Conservation (phyloP, 2,797 vertebrate genomes). For the Artibeus jamaicensis region DNA sequence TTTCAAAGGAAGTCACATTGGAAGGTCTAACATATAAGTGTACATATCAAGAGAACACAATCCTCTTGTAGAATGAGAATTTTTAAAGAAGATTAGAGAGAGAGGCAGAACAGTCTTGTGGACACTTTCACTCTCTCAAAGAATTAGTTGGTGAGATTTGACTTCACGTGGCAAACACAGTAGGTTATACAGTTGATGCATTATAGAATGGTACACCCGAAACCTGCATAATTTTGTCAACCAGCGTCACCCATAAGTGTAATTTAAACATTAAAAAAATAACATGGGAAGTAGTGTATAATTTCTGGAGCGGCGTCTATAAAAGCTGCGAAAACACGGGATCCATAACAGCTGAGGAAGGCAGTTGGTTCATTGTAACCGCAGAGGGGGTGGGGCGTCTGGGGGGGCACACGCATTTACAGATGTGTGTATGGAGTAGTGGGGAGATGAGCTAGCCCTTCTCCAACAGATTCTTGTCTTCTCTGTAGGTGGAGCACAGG, state of each 20-base stretch:
- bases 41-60: background rate
- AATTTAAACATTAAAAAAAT: background rate
- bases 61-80: background rate
- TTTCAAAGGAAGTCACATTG: background rate
- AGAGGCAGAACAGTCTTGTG: background rate
- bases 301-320: background rate
- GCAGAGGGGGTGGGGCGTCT: background rate
- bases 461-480: too few relatives aligned
- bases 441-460: background rate
- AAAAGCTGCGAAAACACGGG: background rate
- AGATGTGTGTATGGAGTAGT: background rate
- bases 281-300: background rate
- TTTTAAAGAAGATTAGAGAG: background rate
- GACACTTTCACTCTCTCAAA: background rate
- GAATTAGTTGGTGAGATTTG: background rate
- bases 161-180: background rate
- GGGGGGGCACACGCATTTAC: background rate
- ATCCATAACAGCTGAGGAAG: background rate
- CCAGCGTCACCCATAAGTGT: background rate
- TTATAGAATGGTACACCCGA: background rate
- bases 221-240: background rate
- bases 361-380: background rate
- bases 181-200: background rate
- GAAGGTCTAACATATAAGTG: background rate
- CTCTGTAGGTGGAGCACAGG: background rate